A percentile compares a stretch with the other conserved stretches of the same genome.
phyloP scores from a whole-genome alignment of 2,113 vertebrate genomes.

The Atractosteus spatula region DNA sequence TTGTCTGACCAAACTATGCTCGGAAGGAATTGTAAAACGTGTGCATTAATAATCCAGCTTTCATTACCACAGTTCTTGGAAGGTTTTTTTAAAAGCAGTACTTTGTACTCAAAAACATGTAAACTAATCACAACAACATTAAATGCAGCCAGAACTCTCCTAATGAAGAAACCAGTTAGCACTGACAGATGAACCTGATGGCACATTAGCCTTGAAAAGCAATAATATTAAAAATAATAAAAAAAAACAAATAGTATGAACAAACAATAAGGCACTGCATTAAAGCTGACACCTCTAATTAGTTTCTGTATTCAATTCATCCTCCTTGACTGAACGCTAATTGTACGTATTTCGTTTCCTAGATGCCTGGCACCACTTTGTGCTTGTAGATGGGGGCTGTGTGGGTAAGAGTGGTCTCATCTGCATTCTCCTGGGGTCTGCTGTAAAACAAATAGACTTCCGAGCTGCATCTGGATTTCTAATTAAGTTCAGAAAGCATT shows the following conservation, averaged over 20 bases:
- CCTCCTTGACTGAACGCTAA: constrained; percentile 39
- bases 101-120: constrained; percentile 16
- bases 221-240: constrained; percentile 2
- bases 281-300: constrained; percentile 53
- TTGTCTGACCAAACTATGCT: too few species aligned
- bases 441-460: constrained; percentile 43
- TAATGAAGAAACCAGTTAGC: too few species aligned
- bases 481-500: constrained; percentile 42
- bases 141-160: too few species aligned
- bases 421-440: constrained; percentile 30
- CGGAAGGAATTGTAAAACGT: too few species aligned
- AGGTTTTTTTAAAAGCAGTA: not conserved
- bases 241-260: constrained; percentile 26
- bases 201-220: constrained; percentile 3
- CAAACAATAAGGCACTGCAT: constrained; percentile 41
- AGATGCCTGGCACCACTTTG: constrained; percentile 39
- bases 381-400: constrained; percentile 18
- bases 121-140: not conserved
- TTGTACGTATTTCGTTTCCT: constrained; percentile 35
- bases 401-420: constrained; percentile 30
- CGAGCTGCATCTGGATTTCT: constrained; percentile 46
- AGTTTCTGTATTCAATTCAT: constrained; percentile 36
- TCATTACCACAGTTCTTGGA: too few species aligned
- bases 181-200: not conserved
- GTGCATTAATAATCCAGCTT: too few species aligned